Base-by-base conservation (phyloP, 2,113 vertebrate species). In the Leptobrachium leishanense region DNA sequence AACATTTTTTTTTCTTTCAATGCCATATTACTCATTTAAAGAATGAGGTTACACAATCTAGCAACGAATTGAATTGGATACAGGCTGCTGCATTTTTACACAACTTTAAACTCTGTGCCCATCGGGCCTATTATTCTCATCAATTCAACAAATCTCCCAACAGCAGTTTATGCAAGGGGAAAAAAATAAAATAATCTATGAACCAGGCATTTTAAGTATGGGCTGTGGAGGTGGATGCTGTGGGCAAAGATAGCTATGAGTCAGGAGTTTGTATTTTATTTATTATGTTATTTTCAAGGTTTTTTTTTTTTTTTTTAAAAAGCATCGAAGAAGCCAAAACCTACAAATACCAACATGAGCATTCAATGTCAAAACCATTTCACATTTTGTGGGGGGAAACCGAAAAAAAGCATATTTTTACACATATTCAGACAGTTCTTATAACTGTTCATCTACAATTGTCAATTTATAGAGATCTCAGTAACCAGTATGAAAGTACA, bases 201-300 rank as follows among this genome's bases (percentile, higher is more conserved):
- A 84, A 89, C 89, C 88, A 89, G 85, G 55, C 70, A 80, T 57
- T 67, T 73, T 79, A 79, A 88, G 84, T 81, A 86, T 87, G 85
- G 84, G 84, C 84, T 85, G 86, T 42, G 86, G 84, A 84, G 88
- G 88, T 85, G 87, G 87, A 42, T 50, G 43, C 82, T 84, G 88
- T 88, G 87, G 88, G 88, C 87, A 87, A 68, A 86, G 7, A 43
- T 59, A 64, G n/a, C 68, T 81, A 87, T 90, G 89, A 90, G 88
- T 90, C 89, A 90, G 84, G 85, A 84, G 63, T 74, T n/a, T 87
- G 1, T 72, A 76, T 76, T 81, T 81, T 72, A 80, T 85, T 70
- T 81, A 81, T 70, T 81, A 82, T 81, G 82, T 31, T 62, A 39
- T 64, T 43, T 79, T 72, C 31, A 79, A 54, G 41, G 57, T 41